These are phyloP conservation scores for Mycetomoellerius zeteki DNA, from an alignment of 1,140 invertebrate species.

Conservation along the genomic window DNA sequence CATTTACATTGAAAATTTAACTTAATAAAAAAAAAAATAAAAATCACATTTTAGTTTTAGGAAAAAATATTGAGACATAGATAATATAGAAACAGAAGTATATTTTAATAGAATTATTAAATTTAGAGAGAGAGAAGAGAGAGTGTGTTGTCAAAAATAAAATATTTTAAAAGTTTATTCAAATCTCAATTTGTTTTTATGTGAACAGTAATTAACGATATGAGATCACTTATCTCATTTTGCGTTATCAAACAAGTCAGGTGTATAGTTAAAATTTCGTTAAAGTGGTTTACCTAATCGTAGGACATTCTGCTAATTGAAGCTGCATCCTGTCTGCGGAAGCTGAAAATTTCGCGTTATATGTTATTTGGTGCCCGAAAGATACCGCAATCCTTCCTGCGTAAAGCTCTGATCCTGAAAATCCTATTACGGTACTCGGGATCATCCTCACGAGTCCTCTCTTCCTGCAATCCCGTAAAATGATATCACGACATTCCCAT, in stretches of 20 bases:
- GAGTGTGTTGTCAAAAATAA: neutral
- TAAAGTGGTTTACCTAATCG: constrained; percentile 18
- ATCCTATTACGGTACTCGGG: constrained; percentile 70
- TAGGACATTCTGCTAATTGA: constrained; percentile 42
- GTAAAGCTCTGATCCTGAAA: constrained; percentile 67
- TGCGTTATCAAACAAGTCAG: neutral
- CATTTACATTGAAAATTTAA: neutral
- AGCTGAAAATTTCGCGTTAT: constrained; percentile 39
- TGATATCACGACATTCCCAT: constrained; percentile 69
- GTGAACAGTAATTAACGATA: neutral
- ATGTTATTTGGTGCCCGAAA: constrained; percentile 50
- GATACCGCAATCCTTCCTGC: constrained; percentile 40
- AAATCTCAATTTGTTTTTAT: neutral
- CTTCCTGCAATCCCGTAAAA: constrained; percentile 66
- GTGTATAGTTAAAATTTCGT: constrained; percentile 21
- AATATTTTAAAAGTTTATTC: neutral
- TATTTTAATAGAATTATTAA: neutral
- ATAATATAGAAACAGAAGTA: neutral
- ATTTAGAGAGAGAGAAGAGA: too few species aligned
- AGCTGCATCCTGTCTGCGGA: constrained; percentile 21
- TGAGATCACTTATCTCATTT: constrained; percentile 15
- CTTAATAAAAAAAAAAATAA: neutral
- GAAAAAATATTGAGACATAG: neutral
- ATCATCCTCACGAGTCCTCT: constrained; percentile 42
- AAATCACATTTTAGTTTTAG: neutral